phyloP scores from a whole-genome alignment of 2,797 vertebrate genomes.

The Coreius guichenoti region DNA sequence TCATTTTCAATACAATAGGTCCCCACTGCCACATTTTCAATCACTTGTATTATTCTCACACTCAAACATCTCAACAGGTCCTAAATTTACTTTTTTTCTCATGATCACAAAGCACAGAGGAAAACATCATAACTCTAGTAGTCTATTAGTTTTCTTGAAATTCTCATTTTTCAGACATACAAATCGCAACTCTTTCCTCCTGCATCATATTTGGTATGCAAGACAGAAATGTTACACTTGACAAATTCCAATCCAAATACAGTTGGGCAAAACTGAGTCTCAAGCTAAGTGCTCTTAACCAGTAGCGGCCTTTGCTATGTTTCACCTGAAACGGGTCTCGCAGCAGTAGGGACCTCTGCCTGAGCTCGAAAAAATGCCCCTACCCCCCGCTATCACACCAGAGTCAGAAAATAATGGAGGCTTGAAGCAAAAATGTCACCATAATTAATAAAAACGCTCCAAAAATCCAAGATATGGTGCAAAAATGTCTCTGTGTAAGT shows the following conservation, averaged over 20 bases:
- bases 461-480: neutral
- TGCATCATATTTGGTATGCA: neutral
- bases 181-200: neutral
- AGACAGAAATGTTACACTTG: neutral
- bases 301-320: neutral
- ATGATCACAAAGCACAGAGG: conserved; percentile 19
- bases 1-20: conserved; percentile 41
- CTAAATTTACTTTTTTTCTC: conserved; percentile 13
- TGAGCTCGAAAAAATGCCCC: neutral
- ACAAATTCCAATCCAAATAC: conserved; percentile 16
- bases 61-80: conserved; percentile 35
- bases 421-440: neutral
- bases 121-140: conserved; percentile 35
- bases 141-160: conserved; percentile 1
- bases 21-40: conserved; percentile 48
- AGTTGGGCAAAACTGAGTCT: neutral
- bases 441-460: neutral
- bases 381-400: neutral
- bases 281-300: neutral
- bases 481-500: neutral
- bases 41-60: conserved; percentile 43
- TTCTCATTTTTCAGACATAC: neutral
- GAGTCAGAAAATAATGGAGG: neutral
- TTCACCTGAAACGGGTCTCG: neutral
- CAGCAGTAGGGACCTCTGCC: neutral